phyloP scores from a whole-genome alignment of 1,140 invertebrate species.

The Asobara japonica region DNA sequence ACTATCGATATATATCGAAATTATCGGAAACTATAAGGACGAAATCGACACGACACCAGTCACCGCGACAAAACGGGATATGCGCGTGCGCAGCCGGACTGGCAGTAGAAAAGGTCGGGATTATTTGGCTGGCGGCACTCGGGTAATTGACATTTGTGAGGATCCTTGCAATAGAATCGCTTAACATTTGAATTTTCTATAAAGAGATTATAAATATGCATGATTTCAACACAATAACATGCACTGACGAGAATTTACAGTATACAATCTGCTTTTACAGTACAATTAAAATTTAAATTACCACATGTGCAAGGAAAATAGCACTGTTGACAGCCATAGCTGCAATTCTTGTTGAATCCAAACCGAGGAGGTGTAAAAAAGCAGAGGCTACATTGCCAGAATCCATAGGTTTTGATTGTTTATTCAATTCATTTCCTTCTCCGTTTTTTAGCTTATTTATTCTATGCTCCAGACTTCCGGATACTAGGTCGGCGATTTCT shows the following conservation, averaged over 20 bases:
- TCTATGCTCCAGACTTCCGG: constrained; percentile 48
- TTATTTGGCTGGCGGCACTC: no score
- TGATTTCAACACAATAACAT: neutral
- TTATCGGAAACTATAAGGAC: no score
- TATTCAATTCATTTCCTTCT: neutral
- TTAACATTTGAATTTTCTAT: no score
- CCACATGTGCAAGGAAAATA: constrained; percentile 85
- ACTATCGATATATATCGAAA: no score
- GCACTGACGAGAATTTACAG: neutral
- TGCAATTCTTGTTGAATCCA: constrained; percentile 78
- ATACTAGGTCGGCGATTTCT: constrained; percentile 60
- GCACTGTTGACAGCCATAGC: constrained; percentile 83
- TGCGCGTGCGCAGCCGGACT: no score
- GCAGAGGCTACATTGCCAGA: constrained; percentile 68
- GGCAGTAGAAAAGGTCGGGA: no score
- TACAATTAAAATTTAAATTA: constrained; percentile 58
- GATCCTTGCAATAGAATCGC: no score
- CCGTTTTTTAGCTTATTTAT: constrained; percentile 25
- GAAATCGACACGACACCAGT: no score
- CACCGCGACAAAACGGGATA: no score
- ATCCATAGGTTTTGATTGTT: constrained; percentile 36
- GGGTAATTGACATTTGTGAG: no score
- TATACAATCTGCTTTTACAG: neutral
- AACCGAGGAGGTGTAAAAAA: constrained; percentile 77
- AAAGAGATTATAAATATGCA: no score